A percentile compares a stretch with the other conserved stretches of the same genome.
Evolutionary conservation across 2,797 vertebrate species (phyloP).

Genomic region (Chloroceryle inda): DNA sequence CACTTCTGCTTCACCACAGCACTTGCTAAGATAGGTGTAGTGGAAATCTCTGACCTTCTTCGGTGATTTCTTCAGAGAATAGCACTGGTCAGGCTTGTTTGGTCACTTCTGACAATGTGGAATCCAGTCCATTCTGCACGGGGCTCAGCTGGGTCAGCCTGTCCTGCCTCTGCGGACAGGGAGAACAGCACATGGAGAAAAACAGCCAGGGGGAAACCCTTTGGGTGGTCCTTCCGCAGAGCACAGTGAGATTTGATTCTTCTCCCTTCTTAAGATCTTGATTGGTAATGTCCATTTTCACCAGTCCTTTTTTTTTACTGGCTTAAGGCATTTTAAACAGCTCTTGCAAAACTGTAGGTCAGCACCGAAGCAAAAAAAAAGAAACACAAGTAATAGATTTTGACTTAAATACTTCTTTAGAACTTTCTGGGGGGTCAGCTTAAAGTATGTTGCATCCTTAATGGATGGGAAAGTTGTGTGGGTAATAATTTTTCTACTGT

Average conservation of each 20-base stretch:
- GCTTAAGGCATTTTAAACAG: neutral
- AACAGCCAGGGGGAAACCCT: neutral
- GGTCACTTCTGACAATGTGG: neutral
- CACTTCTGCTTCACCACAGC: neutral
- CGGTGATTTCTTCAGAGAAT: neutral
- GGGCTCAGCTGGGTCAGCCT: neutral
- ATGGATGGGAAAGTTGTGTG: neutral
- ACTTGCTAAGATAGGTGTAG: rapidly evolving
- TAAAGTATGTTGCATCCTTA: neutral
- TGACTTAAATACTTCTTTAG: neutral
- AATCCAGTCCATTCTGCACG: neutral
- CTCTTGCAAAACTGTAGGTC: neutral
- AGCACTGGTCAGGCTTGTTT: conserved; percentile 26
- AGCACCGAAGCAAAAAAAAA: neutral
- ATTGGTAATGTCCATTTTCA: neutral
- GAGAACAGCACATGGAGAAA: rapidly evolving
- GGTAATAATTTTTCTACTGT: neutral
- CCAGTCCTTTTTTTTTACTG: neutral
- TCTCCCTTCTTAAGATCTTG: neutral
- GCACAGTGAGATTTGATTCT: neutral
- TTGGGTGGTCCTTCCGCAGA: neutral
- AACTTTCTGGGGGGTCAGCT: neutral
- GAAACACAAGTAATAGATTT: neutral
- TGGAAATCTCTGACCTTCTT: neutral
- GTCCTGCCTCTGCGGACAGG: neutral